phyloP scores from a whole-genome alignment of 2,888 invertebrate species.

The Lasioglossum morio region DNA sequence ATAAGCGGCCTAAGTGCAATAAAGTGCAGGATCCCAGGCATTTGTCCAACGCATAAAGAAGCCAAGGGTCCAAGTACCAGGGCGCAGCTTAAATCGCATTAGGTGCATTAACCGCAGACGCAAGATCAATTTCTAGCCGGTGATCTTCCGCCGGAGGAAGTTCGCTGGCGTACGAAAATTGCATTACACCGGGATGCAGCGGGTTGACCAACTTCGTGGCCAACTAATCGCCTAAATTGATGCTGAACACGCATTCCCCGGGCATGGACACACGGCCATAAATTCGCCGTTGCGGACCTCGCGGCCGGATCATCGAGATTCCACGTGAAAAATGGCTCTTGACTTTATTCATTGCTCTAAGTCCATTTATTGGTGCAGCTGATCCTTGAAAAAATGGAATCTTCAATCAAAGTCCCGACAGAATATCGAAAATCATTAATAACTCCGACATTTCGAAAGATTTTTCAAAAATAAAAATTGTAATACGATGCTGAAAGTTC shows the following conservation, averaged over 20 bases:
- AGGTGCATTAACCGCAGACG: not conserved
- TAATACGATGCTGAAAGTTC: not conserved
- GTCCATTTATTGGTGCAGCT: not conserved
- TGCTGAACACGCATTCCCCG: slow-evolving; percentile 14
- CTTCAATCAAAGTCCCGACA: not conserved
- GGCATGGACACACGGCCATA: not conserved
- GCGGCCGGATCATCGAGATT: not conserved
- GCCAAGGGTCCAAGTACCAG: not conserved
- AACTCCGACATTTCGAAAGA: not conserved
- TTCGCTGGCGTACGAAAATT: slow-evolving; percentile 4
- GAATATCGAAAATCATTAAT: not conserved
- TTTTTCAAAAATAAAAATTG: not conserved
- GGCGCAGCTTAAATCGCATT: slow-evolving; percentile 5
- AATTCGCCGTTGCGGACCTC: slow-evolving; percentile 26
- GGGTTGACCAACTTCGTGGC: slow-evolving; percentile 16
- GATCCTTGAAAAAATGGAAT: not conserved
- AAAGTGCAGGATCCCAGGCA: not conserved
- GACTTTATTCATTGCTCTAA: not conserved
- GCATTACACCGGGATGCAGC: not conserved
- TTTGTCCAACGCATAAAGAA: slow-evolving; percentile 7
- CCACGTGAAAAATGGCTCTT: not conserved
- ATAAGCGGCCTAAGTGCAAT: not conserved
- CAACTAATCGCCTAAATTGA: slow-evolving; percentile 9
- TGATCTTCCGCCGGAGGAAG: not conserved
- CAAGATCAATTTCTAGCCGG: slow-evolving; percentile 1